Evolutionary conservation across 1,140 invertebrate species (phyloP).

Genomic region (Aethina tumida): DNA sequence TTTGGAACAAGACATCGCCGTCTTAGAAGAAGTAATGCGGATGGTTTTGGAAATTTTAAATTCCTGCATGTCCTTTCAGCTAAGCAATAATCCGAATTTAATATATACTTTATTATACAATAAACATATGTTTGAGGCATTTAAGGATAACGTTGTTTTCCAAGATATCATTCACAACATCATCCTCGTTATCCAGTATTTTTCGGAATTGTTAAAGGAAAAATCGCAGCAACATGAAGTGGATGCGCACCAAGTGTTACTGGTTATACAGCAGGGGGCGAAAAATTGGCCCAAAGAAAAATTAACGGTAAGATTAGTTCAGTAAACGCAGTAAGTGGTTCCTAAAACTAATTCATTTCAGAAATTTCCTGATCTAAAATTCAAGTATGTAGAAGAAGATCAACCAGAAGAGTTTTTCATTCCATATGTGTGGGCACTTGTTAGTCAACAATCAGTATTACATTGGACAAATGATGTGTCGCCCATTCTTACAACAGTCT

Average conservation of each 20-base stretch:
- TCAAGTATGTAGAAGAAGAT: conserved; percentile 98
- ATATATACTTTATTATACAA: conserved; percentile 95
- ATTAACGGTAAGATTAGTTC: conserved; percentile 56
- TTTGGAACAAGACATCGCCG: conserved; percentile 77
- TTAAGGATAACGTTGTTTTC: conserved; percentile 79
- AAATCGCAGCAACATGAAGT: conserved; percentile 43
- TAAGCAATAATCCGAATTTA: conserved; percentile 87
- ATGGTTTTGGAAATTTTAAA: conserved; percentile 97
- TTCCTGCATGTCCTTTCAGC: conserved; percentile 78
- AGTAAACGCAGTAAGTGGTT: not conserved
- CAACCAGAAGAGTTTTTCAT: conserved; percentile 98
- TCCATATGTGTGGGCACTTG: conserved; percentile 95
- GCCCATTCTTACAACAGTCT: conserved; percentile 20
- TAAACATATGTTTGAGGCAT: conserved; percentile 78
- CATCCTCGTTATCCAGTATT: conserved; percentile 64
- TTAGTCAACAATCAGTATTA: conserved; percentile 68
- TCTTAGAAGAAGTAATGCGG: conserved; percentile 93
- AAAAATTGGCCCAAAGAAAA: conserved; percentile 85
- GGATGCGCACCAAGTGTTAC: conserved; percentile 76
- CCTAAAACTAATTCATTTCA: conserved; percentile 39
- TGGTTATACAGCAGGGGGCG: conserved; percentile 77
- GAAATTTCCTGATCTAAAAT: conserved; percentile 98
- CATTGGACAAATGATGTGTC: conserved; percentile 53
- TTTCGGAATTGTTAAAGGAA: conserved; percentile 27
- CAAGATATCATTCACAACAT: conserved; percentile 96